Conservation (phyloP, 2,888 invertebrate genomes). For the Pollenia angustigena region DNA sequence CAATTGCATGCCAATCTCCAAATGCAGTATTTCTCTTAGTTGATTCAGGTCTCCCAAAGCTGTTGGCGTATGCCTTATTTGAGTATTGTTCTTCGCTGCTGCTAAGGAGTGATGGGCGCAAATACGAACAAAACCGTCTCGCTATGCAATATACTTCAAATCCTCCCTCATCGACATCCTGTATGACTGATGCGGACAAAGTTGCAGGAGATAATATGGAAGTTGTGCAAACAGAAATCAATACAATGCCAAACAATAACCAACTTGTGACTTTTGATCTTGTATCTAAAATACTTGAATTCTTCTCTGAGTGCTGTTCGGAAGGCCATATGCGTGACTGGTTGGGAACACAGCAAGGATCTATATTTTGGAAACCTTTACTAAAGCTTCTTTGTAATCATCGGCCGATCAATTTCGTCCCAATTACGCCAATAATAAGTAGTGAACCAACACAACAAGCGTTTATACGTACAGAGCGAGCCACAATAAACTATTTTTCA, state of each 20-base stretch:
- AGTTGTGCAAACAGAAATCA: slow-evolving; percentile 50
- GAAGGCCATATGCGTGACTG: slow-evolving; percentile 94
- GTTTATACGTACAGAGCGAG: slow-evolving; percentile 88
- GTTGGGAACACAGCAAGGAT: slow-evolving; percentile 92
- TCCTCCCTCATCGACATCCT: slow-evolving; percentile 47
- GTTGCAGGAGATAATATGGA: slow-evolving; percentile 78
- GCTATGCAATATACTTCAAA: background rate
- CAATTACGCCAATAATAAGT: slow-evolving; percentile 70
- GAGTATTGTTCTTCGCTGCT: slow-evolving; percentile 82
- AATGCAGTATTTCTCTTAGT: slow-evolving; percentile 90
- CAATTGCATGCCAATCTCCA: slow-evolving; percentile 92
- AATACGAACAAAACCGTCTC: slow-evolving; percentile 25
- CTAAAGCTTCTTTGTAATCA: slow-evolving; percentile 90
- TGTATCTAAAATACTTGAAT: slow-evolving; percentile 89
- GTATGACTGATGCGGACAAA: slow-evolving; percentile 85
- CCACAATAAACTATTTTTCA: slow-evolving; percentile 92
- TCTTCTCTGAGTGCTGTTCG: slow-evolving; percentile 92
- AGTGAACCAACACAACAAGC: slow-evolving; percentile 82
- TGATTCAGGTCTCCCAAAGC: slow-evolving; percentile 89
- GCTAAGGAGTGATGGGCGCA: slow-evolving; percentile 76
- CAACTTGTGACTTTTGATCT: slow-evolving; percentile 86
- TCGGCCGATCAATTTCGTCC: slow-evolving; percentile 82
- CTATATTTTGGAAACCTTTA: slow-evolving; percentile 94
- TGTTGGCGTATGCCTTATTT: slow-evolving; percentile 87
- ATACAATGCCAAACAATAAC: slow-evolving; percentile 42